Evolutionary conservation across 2,888 invertebrate genomes (phyloP), one percentile per base, ranked within the genome.

Genomic region (Pterostichus niger): DNA sequence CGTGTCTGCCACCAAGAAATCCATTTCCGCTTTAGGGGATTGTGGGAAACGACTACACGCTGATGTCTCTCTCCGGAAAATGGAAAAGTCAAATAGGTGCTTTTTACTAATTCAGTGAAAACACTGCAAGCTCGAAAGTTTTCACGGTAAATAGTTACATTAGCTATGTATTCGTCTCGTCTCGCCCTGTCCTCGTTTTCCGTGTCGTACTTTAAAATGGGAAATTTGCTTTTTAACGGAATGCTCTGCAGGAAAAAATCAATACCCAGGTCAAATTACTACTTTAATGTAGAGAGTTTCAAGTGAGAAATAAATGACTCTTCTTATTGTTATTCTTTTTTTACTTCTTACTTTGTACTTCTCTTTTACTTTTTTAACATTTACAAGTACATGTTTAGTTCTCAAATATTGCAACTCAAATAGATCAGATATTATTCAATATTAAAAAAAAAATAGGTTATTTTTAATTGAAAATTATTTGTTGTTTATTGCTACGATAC

Each of bases 51-150:
- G 64, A 33, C 33, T 33, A n/a, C 31, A 31, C 35, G 33, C 13
- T 33, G 33, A 3, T 71, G 68, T 71, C 44, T 68, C 68, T 68
- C 56, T 68, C 68, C 44, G 68, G 68, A 44, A 68, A 68, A 68
- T 68, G 68, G 68, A 68, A 68, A 68, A 68, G 44, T 68, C 68
- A 71, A 71, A 71, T 44, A 71, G 68, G 46, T 71, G 68, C 68
- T 71, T 40, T 17, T 71, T 71, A 71, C 17, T 71, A 71, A 71
- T 44, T 71, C 68, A 71, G 64, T 40, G 15, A 13, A 40, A 64
- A 64, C 56, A 33, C 64, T 64, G 64, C 59, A 59, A 64, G 7
- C 4, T 6, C 15, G 15, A 17, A 17, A 56, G 49, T 49, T 56
- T 56, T 17, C 56, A 56, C 56, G 49, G 49, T 49, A 49, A 49